phyloP scores from a whole-genome alignment of 1,140 invertebrate genomes.

The Pseudomyrmex pallidus region DNA sequence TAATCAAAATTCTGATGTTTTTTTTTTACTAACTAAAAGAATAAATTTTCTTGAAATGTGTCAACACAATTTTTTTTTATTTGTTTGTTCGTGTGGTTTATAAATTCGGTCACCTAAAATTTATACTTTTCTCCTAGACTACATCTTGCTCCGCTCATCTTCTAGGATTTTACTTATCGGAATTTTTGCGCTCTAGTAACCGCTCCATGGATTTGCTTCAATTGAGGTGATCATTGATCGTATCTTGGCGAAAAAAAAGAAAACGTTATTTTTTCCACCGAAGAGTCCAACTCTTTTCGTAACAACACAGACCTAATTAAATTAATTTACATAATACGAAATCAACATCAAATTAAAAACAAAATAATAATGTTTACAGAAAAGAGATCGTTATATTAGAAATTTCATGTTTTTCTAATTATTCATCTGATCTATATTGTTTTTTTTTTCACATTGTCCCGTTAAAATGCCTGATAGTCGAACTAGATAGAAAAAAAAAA shows the following conservation, averaged over 20 bases:
- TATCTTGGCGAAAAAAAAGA: slow-evolving; percentile 38
- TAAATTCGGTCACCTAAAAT: background rate
- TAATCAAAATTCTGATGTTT: no score
- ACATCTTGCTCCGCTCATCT: background rate
- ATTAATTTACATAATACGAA: slow-evolving; percentile 19
- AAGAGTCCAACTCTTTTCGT: background rate
- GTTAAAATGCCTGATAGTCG: no score
- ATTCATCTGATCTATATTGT: no score
- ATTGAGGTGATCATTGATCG: slow-evolving; percentile 18
- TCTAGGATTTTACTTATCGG: slow-evolving; percentile 30
- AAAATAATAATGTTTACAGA: no score
- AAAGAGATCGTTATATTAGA: no score
- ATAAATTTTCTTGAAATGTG: no score
- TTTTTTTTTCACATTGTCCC: no score
- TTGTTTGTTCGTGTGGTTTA: background rate
- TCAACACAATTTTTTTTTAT: no score
- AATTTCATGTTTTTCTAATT: no score
- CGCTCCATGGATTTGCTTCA: background rate
- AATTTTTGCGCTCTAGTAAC: slow-evolving; percentile 52
- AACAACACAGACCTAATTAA: background rate
- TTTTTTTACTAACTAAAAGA: no score
- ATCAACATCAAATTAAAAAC: background rate
- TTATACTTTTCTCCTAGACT: background rate
- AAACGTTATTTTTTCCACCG: background rate
- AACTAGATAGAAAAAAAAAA: no score